Conservation (phyloP, 2,888 invertebrate species). For the Oscheius myriophilus region DNA sequence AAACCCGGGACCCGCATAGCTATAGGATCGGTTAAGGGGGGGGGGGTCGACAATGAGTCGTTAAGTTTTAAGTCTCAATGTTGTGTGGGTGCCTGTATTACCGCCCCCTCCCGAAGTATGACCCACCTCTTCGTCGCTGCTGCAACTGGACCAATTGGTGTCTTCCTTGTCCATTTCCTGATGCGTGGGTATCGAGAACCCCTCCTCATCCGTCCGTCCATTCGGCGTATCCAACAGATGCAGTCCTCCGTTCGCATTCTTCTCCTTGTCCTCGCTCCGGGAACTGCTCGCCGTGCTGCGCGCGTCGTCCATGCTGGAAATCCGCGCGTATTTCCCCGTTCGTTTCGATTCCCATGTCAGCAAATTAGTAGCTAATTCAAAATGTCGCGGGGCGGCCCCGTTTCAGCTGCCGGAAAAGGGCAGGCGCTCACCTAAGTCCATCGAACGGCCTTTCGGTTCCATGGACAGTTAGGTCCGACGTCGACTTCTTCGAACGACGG, state of each 20-base stretch:
- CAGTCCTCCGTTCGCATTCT: slow-evolving; percentile 17
- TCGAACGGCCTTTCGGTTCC: slow-evolving; percentile 16
- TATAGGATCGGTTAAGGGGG: too few species aligned
- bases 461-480: slow-evolving; percentile 15
- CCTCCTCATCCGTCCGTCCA: slow-evolving; percentile 53
- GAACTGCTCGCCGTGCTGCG: slow-evolving; percentile 63
- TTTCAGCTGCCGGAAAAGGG: neutral
- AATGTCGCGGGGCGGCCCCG: neutral
- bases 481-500: slow-evolving; percentile 31
- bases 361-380: too few species aligned
- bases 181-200: slow-evolving; percentile 29
- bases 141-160: slow-evolving; percentile 56
- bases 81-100: too few species aligned
- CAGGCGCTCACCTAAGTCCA: slow-evolving; percentile 19
- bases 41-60: too few species aligned
- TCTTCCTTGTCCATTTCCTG: slow-evolving; percentile 34
- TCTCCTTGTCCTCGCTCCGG: slow-evolving; percentile 59
- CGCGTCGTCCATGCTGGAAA: slow-evolving; percentile 59
- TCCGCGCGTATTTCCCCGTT: too few species aligned
- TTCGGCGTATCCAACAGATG: slow-evolving; percentile 43
- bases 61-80: too few species aligned
- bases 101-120: too few species aligned
- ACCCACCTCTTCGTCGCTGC: slow-evolving; percentile 47
- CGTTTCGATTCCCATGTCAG: too few species aligned
- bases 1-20: too few species aligned